Conservation (phyloP, 2,797 vertebrate species). For the Parambassis ranga region DNA sequence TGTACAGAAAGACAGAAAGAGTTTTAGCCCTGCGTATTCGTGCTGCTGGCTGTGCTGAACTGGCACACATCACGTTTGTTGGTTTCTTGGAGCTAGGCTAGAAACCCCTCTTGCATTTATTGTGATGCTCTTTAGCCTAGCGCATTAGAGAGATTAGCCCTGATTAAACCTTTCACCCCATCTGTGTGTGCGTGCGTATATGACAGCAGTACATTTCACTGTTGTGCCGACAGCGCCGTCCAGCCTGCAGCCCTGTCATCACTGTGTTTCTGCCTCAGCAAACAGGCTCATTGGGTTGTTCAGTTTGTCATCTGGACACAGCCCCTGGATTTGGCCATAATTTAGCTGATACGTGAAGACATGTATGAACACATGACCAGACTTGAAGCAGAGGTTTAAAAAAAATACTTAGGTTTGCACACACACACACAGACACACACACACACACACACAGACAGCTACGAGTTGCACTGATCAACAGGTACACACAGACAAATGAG, state of each 20-base stretch:
- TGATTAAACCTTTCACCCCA: constrained; percentile 33
- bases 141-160: constrained; percentile 40
- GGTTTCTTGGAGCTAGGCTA: background rate
- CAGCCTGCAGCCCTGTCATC: constrained; percentile 54
- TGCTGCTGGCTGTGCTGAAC: constrained; percentile 18
- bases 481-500: background rate
- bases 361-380: constrained; percentile 15
- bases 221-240: background rate
- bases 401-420: no score
- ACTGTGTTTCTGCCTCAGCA: constrained; percentile 54
- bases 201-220: constrained; percentile 31
- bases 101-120: no score
- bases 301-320: constrained; percentile 32
- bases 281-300: constrained; percentile 25
- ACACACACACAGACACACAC: background rate
- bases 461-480: background rate
- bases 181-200: constrained; percentile 10
- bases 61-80: constrained; percentile 35
- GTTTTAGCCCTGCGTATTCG: constrained; percentile 1
- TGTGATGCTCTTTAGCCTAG: constrained; percentile 4
- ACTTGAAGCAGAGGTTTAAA: constrained; percentile 8
- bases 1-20: constrained; percentile 31
- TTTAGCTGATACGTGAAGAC: constrained; percentile 26
- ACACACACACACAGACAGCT: background rate
- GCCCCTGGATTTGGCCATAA: constrained; percentile 7